Evolutionary conservation across 1,140 invertebrate species (phyloP).

Genomic region (Bombus huntii): DNA sequence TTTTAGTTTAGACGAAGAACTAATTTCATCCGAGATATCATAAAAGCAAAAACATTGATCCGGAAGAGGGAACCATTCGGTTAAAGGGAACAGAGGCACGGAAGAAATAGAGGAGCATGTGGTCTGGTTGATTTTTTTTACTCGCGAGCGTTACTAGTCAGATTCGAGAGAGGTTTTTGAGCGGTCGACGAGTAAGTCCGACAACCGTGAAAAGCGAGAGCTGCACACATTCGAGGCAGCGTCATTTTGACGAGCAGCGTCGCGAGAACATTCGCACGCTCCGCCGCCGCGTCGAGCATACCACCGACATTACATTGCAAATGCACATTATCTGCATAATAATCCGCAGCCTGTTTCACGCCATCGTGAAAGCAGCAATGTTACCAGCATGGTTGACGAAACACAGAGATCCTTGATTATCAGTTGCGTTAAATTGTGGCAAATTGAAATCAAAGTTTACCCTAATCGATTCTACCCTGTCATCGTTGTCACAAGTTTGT

Average conservation of each 20-base stretch:
- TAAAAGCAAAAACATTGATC: not conserved
- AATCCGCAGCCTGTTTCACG: constrained; percentile 54
- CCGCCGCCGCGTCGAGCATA: constrained; percentile 33
- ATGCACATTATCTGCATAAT: constrained; percentile 66
- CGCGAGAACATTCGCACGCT: constrained; percentile 34
- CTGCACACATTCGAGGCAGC: not conserved
- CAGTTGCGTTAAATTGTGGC: constrained; percentile 55
- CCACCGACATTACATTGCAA: constrained; percentile 38
- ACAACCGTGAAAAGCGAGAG: constrained; percentile 29
- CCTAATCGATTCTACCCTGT: constrained; percentile 36
- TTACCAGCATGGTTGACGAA: constrained; percentile 29
- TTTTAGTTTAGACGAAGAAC: not conserved
- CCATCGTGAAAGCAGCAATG: constrained; percentile 49
- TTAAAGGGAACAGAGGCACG: not conserved
- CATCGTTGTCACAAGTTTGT: not conserved
- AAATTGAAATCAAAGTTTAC: constrained; percentile 64
- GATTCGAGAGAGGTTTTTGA: not conserved
- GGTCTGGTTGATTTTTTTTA: constrained; percentile 5
- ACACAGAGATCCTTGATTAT: constrained; percentile 57
- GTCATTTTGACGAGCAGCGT: constrained; percentile 38
- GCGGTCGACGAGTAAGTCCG: constrained; percentile 13
- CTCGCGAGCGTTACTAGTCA: not conserved
- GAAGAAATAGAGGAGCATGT: not conserved
- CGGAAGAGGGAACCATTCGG: too few species aligned
- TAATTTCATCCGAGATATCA: not conserved